phyloP scores from a whole-genome alignment of 2,797 vertebrate species.

The Alauda arvensis region DNA sequence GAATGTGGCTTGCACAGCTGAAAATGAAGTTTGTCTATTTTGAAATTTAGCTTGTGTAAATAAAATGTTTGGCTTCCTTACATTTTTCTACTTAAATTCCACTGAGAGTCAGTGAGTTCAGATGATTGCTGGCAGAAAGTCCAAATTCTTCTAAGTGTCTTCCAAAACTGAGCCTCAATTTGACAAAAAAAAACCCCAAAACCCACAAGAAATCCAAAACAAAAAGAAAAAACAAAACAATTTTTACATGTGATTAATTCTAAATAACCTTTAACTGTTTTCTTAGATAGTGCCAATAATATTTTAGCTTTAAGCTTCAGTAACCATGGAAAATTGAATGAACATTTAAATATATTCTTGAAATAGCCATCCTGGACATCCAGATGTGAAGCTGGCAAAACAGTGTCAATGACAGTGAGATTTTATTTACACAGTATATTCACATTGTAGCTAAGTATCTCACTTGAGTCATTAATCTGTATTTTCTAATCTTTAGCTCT shows the following conservation, averaged over 20 bases:
- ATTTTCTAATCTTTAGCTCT: neutral
- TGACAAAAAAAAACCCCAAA: neutral
- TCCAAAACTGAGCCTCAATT: neutral
- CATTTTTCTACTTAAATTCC: slow-evolving; percentile 7
- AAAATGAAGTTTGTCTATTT: neutral
- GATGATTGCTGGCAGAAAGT: neutral
- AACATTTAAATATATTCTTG: neutral
- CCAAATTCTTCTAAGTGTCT: neutral
- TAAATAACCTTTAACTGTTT: neutral
- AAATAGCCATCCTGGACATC: neutral
- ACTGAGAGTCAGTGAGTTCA: neutral
- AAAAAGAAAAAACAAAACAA: too few relatives aligned
- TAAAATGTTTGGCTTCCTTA: neutral
- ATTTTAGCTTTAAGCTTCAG: neutral
- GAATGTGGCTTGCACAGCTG: slow-evolving; percentile 1
- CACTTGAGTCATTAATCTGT: neutral
- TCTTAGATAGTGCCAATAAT: neutral
- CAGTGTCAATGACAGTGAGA: neutral
- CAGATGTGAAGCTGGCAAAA: neutral
- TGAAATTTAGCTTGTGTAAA: slow-evolving; percentile 15
- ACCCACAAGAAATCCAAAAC: neutral
- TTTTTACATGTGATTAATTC: neutral
- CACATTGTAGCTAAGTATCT: neutral
- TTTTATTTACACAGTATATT: neutral
- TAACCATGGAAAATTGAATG: neutral